phyloP scores from a whole-genome alignment of 2,797 vertebrate genomes.

The Gymnothorax reevesii region DNA sequence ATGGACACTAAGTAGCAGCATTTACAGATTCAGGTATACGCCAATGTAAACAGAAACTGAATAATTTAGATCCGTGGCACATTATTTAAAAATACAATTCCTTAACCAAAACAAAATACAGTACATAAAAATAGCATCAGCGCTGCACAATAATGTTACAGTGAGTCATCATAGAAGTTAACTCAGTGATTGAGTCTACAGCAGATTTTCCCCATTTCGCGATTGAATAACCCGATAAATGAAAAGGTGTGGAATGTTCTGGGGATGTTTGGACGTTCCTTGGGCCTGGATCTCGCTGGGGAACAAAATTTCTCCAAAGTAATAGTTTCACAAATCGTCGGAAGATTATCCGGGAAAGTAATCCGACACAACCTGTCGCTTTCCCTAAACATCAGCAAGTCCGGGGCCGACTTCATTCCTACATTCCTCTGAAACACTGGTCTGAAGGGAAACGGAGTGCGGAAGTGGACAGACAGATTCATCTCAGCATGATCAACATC shows the following conservation, averaged over 20 bases:
- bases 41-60: neutral
- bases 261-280: neutral
- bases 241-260: neutral
- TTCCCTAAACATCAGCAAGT: neutral
- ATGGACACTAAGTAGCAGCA: neutral
- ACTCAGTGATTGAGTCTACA: neutral
- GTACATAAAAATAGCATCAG: neutral
- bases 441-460: neutral
- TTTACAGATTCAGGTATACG: neutral
- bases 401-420: neutral
- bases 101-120: neutral
- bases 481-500: neutral
- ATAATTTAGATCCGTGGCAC: neutral
- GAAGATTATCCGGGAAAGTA: neutral
- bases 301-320: neutral
- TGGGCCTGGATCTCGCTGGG: neutral
- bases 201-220: neutral
- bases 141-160: neutral
- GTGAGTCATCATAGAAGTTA: neutral
- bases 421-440: neutral
- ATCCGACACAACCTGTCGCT: neutral
- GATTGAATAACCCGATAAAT: neutral
- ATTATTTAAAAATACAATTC: neutral
- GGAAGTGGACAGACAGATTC: neutral
- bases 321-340: neutral